phyloP scores from a whole-genome alignment of 53 echinoderm and acorn worm genomes.

The Paracentrotus lividus region DNA sequence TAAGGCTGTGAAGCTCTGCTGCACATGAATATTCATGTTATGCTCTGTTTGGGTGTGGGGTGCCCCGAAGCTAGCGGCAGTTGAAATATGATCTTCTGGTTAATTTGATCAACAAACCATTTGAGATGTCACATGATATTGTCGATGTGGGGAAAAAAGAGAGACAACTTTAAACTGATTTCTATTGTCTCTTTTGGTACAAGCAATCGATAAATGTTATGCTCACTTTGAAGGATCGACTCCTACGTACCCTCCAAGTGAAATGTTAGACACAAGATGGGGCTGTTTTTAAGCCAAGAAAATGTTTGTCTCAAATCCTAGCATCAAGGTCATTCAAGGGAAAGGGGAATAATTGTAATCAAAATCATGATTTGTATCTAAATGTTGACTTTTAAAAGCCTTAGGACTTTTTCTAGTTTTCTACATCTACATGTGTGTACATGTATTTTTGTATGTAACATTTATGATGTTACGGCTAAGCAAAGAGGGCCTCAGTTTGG shows the following conservation, averaged over 20 bases:
- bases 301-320: neutral
- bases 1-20: neutral
- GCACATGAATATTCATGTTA: conserved; percentile 34
- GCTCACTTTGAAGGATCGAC: neutral
- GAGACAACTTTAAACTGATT: conserved; percentile 44
- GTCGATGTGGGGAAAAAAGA: neutral
- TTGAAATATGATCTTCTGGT: conserved; percentile 41
- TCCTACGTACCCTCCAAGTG: neutral
- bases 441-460: neutral
- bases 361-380: neutral
- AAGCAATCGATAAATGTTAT: neutral
- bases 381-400: neutral
- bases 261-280: neutral
- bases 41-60: conserved; percentile 26
- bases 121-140: conserved; percentile 26
- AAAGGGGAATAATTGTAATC: neutral
- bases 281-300: neutral
- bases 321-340: neutral
- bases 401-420: too few relatives aligned
- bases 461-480: too few relatives aligned
- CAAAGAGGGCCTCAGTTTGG: too few relatives aligned
- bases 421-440: neutral
- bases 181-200: neutral
- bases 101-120: conserved; percentile 49
- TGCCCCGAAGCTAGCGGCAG: neutral